Evolutionary conservation across 1,140 invertebrate species (phyloP).

Genomic region (Acromyrmex charruanus): DNA sequence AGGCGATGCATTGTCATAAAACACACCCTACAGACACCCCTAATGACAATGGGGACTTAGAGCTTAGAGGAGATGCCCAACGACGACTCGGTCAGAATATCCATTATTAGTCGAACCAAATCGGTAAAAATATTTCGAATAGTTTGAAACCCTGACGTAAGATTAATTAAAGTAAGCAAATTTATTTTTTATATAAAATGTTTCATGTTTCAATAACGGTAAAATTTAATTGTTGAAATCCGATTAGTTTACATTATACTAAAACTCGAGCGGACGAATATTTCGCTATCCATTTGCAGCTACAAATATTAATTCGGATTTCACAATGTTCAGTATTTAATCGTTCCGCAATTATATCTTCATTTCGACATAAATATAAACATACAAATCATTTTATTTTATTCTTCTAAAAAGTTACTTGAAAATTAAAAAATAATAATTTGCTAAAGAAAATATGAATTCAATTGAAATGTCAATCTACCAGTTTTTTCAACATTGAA

Average conservation of each 20-base stretch:
- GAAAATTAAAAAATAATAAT: not conserved
- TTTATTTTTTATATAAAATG: not conserved
- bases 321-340: not conserved
- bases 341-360: not conserved
- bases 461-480: not conserved
- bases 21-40: conserved; percentile 43
- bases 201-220: not conserved
- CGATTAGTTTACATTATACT: conserved; percentile 12
- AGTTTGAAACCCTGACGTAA: not conserved
- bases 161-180: not conserved
- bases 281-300: not conserved
- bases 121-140: conserved; percentile 16
- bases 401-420: not conserved
- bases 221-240: not conserved
- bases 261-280: not conserved
- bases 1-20: conserved; percentile 66
- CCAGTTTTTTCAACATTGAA: not conserved
- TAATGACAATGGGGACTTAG: conserved; percentile 54
- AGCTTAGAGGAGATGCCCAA: conserved; percentile 22
- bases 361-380: not conserved
- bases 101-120: not conserved
- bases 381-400: not conserved
- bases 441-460: not conserved
- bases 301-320: conserved; percentile 3
- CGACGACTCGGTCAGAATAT: conserved; percentile 22